phyloP scores from a whole-genome alignment of 2,113 vertebrate species.

The Cacatua alba region DNA sequence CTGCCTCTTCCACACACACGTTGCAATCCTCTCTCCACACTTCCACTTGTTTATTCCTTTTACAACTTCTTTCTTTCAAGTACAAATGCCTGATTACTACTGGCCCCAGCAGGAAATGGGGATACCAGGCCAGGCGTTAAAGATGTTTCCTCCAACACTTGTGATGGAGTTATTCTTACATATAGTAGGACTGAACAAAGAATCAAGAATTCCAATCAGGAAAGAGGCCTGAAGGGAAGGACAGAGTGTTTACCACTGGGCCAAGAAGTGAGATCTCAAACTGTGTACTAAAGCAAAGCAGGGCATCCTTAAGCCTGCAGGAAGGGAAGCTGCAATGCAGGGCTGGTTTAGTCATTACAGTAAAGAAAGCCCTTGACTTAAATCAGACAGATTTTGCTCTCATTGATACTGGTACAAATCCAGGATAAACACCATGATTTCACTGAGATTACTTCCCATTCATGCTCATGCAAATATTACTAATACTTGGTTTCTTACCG shows the following conservation, averaged over 20 bases:
- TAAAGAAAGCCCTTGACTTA: not conserved
- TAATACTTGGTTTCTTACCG: not conserved
- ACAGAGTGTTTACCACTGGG: not conserved
- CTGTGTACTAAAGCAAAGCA: not conserved
- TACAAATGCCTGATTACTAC: not conserved
- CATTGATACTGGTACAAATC: slow-evolving; percentile 1
- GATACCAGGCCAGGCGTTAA: not conserved
- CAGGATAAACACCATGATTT: not conserved
- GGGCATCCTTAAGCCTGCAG: not conserved
- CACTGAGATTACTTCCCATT: not conserved
- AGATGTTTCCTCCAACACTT: not conserved
- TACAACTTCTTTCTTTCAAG: not conserved
- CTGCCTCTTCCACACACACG: not conserved
- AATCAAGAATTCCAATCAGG: not conserved
- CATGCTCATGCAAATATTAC: not conserved
- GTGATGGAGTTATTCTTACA: not conserved
- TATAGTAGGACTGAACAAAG: not conserved
- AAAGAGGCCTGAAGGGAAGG: not conserved
- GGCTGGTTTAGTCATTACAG: not conserved
- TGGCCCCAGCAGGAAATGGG: not conserved
- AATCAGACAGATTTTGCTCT: not conserved
- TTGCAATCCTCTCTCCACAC: not conserved
- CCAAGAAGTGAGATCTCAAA: not conserved
- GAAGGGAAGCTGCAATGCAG: not conserved
- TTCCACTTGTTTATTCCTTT: not conserved